Percentiles rank a stretch among this genome's conserved stretches.
phyloP scores from a whole-genome alignment of 1,140 invertebrate genomes.

The Ceratosolen solmsi region DNA sequence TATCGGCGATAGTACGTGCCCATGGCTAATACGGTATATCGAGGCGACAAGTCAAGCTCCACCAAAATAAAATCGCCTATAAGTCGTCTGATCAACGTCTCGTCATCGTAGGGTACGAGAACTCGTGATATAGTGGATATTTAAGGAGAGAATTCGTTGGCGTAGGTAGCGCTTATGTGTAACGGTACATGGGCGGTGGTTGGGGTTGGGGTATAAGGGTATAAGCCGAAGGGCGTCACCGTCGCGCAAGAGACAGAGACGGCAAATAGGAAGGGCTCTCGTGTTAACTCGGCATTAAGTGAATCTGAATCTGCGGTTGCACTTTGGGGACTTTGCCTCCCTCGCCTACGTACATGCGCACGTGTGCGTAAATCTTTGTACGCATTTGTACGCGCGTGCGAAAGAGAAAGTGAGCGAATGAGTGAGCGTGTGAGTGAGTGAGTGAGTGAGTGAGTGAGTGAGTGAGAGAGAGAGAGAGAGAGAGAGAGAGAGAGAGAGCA shows the following conservation, averaged over 20 bases:
- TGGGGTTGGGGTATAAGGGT: background rate
- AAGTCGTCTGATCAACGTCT: constrained; percentile 34
- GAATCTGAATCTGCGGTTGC: constrained; percentile 66
- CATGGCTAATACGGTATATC: constrained; percentile 37
- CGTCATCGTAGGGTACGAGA: constrained; percentile 11
- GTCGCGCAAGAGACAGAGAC: constrained; percentile 4
- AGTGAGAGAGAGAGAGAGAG: no score
- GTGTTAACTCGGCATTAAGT: constrained; percentile 63
- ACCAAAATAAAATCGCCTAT: constrained; percentile 24
- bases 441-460: no score
- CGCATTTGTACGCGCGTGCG: no score
- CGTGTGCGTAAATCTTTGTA: no score
- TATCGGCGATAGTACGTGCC: constrained; percentile 38
- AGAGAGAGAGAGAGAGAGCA: no score
- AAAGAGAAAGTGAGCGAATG: no score
- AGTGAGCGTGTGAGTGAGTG: no score
- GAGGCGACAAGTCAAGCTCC: constrained; percentile 27
- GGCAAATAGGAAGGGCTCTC: constrained; percentile 13
- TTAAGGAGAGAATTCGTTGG: constrained; percentile 7
- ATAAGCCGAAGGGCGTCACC: constrained; percentile 15
- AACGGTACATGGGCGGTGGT: background rate
- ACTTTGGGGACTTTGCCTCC: constrained; percentile 57
- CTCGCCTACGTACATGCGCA: constrained; percentile 15
- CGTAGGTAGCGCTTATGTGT: background rate
- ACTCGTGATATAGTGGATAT: background rate